Base-by-base conservation (phyloP, 1,140 invertebrate genomes). In the Archivesica marissinica region DNA sequence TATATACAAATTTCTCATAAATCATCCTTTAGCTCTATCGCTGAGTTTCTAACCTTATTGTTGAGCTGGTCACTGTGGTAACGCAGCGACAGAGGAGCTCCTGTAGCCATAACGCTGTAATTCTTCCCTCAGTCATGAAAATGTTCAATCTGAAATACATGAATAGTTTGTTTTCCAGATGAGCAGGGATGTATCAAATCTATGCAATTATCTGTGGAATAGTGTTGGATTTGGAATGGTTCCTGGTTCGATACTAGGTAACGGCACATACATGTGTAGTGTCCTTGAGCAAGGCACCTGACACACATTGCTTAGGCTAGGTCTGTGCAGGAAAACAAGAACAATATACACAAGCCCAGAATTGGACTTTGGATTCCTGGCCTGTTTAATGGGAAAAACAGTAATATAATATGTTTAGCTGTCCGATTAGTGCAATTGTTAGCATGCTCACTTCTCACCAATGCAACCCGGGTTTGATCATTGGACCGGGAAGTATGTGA, bases 61-160 rank as follows among this genome's bases (percentile, higher is more conserved):
- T 70, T 78, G 39, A 85, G 74, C 64, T 85, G 82, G 41, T 85
- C 82, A 78, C 82, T 85, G 59, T 85, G 82, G 38, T 85, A 85
- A n/a, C 82, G 52, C 41, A 85, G 74, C n/a, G 82, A 85, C 44
- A 85, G 64, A 44, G 82, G 82, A 44, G 82, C 74, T 50, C 74
- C 64, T 39, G 82, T 74, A 39, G 79, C 79, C 79, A 82, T 82
- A 54, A 44, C 59, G 35, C 52, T 41, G 35, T 56, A 39, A 15
- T 77, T 56, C 75, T 77, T 47, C 75, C 39, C 38, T 77, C 54
- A 77, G 50, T 23, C 75, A 77, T 61, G 33, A 59, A 77, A 77
- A 59, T 41, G 38, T 52, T 77, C 75, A 77, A 20, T 61, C 75
- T 77, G 54, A 59, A 61, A 77, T 1, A 50, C 50, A 33, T 56